Percentiles rank a stretch among this genome's conserved stretches.
Conservation (phyloP, 2,113 vertebrate genomes). For the Tiliqua scincoides region DNA sequence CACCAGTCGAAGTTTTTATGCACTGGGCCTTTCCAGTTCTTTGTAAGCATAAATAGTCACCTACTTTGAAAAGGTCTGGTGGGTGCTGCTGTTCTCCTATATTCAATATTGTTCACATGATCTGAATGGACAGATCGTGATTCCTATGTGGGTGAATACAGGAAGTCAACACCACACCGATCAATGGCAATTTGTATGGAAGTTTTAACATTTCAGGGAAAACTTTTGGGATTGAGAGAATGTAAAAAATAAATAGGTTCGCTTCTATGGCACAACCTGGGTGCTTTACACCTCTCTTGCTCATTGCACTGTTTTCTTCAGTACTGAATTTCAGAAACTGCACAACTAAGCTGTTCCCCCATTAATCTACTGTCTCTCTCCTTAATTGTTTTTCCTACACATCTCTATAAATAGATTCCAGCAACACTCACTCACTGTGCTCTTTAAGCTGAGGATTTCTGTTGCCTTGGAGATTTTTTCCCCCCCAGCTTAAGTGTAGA, state of each 20-base stretch:
- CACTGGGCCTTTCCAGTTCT: too few species aligned
- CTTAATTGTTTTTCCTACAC: slow-evolving; percentile 78
- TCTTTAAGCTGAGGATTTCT: slow-evolving; percentile 76
- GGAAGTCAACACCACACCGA: background rate
- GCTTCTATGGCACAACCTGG: background rate
- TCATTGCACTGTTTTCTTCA: slow-evolving; percentile 26
- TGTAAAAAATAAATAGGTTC: slow-evolving; percentile 3
- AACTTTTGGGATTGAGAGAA: slow-evolving; percentile 12
- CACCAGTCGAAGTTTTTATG: too few species aligned
- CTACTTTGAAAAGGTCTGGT: too few species aligned
- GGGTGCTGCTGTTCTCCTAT: too few species aligned
- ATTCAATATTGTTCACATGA: background rate
- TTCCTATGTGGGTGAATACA: slow-evolving; percentile 5
- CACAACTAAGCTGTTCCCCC: slow-evolving; percentile 63
- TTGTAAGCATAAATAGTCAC: too few species aligned
- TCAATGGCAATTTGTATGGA: slow-evolving; percentile 23
- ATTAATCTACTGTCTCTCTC: slow-evolving; percentile 72
- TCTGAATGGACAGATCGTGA: background rate
- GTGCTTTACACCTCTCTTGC: background rate
- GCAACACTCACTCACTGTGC: slow-evolving; percentile 67
- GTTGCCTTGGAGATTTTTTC: slow-evolving; percentile 74
- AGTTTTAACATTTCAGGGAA: slow-evolving; percentile 9
- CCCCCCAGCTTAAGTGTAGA: slow-evolving; percentile 46
- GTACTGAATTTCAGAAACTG: slow-evolving; percentile 51
- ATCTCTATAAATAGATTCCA: slow-evolving; percentile 78